A percentile compares a stretch with the other conserved stretches of the same genome.
Evolutionary conservation across 2,797 vertebrate species (phyloP).

Genomic region (Gymnocypris eckloni): DNA sequence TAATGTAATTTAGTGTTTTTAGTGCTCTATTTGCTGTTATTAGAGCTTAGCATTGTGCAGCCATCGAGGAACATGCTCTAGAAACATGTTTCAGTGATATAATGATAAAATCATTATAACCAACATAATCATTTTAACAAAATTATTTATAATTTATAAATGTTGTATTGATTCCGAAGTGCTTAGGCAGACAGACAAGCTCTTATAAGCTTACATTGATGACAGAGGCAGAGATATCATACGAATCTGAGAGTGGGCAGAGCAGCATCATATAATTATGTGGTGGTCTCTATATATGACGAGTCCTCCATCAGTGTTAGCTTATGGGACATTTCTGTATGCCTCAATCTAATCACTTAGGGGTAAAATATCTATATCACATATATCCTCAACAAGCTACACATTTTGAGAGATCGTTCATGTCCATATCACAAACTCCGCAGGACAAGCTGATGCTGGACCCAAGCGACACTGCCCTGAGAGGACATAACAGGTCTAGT

Average conservation of each 20-base stretch:
- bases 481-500: not conserved
- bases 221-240: too few species aligned
- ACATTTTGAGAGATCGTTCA: not conserved
- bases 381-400: not conserved
- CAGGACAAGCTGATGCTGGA: not conserved
- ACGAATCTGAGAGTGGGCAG: too few species aligned
- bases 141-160: not conserved
- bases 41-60: conserved; percentile 20
- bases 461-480: not conserved
- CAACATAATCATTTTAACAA: not conserved
- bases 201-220: too few species aligned
- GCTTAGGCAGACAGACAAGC: too few species aligned
- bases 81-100: not conserved
- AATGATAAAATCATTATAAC: not conserved
- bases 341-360: too few species aligned
- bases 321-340: not conserved
- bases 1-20: conserved; percentile 42
- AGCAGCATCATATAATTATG: too few species aligned
- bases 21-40: conserved; percentile 45
- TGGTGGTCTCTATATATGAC: too few species aligned
- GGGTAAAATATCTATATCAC: not conserved
- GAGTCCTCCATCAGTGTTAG: too few species aligned
- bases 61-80: not conserved
- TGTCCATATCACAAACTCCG: not conserved
- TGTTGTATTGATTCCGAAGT: not conserved